Evolutionary conservation across 2,113 vertebrate species (phyloP).

Genomic region (Siphamia tubifer): DNA sequence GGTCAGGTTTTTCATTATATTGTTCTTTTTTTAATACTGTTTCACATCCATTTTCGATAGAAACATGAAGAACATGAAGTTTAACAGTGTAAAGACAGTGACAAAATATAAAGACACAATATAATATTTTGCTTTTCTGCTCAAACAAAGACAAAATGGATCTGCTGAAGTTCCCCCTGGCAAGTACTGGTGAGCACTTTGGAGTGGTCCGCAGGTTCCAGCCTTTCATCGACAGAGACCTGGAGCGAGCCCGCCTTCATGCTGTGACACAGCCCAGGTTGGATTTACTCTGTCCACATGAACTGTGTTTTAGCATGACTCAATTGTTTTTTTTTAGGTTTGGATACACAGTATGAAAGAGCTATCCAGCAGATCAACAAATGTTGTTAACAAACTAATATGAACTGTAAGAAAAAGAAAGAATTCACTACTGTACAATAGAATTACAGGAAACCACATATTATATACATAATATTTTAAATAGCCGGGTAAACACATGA

Average conservation of each 20-base stretch:
- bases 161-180: conserved; percentile 85
- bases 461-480: neutral
- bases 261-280: conserved; percentile 85
- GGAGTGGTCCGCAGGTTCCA: conserved; percentile 85
- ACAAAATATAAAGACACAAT: neutral
- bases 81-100: no score
- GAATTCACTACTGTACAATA: neutral
- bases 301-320: no score
- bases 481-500: no score
- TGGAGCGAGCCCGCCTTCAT: conserved; percentile 81
- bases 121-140: neutral
- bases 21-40: neutral
- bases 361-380: neutral
- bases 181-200: conserved; percentile 85
- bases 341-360: neutral
- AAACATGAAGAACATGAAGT: neutral
- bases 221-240: conserved; percentile 82
- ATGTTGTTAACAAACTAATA: conserved; percentile 1
- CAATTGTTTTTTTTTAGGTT: conserved; percentile 20
- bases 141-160: conserved; percentile 78
- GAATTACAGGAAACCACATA: neutral
- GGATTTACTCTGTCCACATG: conserved; percentile 23
- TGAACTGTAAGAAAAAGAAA: neutral
- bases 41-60: neutral
- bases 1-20: conserved; percentile 75